These are phyloP conservation scores for Coelogynopora nodosa DNA, from an alignment of 2,888 invertebrate genomes.

Conservation along the genomic window DNA sequence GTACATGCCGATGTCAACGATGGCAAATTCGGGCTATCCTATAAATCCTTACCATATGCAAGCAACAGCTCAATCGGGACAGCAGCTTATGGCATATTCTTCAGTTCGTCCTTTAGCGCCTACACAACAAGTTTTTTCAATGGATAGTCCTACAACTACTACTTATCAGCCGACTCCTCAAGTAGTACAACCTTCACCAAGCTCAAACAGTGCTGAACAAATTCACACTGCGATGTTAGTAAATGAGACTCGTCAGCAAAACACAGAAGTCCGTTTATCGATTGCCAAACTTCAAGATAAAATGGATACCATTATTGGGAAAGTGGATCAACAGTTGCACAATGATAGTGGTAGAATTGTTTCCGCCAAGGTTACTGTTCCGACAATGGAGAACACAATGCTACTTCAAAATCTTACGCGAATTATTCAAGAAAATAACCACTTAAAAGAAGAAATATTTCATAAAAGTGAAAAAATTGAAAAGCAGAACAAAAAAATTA, in stretches of 20 bases:
- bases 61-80: background rate
- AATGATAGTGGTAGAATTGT: background rate
- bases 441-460: conserved; percentile 58
- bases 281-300: conserved; percentile 68
- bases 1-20: background rate
- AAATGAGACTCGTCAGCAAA: conserved; percentile 68
- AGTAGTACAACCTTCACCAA: background rate
- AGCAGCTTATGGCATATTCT: background rate
- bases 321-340: conserved; percentile 56
- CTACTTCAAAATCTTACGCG: conserved; percentile 38
- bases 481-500: conserved; percentile 59
- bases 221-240: conserved; percentile 61
- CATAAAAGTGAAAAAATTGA: conserved; percentile 59
- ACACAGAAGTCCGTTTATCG: conserved; percentile 69
- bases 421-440: conserved; percentile 56
- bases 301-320: conserved; percentile 67
- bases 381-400: conserved; percentile 21
- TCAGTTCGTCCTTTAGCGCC: background rate
- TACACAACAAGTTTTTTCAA: background rate
- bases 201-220: background rate
- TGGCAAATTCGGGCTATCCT: background rate
- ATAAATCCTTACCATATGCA: background rate
- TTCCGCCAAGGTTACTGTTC: background rate
- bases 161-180: background rate
- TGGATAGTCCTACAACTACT: background rate